These are phyloP conservation scores for Scaptomyza parva DNA, from an alignment of 2,888 invertebrate genomes.

Conservation along the genomic window DNA sequence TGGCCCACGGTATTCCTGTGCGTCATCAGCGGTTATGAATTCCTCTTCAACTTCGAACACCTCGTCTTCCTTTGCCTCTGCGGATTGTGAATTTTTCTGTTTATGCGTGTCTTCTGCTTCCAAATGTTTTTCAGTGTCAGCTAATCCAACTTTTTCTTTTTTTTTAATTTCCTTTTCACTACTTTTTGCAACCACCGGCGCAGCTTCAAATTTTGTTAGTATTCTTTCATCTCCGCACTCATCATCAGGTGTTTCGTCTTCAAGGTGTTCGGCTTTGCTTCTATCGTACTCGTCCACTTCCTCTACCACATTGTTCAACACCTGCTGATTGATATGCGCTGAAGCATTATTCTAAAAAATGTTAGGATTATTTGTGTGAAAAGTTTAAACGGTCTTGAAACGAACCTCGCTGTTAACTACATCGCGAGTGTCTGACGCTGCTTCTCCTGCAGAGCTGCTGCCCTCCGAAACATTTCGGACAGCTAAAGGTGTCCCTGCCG, in stretches of 20 bases:
- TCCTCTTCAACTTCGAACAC: slow-evolving; percentile 58
- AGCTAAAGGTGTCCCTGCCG: neutral
- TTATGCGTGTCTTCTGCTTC: slow-evolving; percentile 26
- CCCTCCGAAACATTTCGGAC: slow-evolving; percentile 22
- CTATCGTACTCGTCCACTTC: slow-evolving; percentile 39
- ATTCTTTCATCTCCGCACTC: slow-evolving; percentile 30
- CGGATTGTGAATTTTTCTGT: slow-evolving; percentile 12
- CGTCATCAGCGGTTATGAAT: slow-evolving; percentile 65
- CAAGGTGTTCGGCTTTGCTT: slow-evolving; percentile 65
- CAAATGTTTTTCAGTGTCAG: slow-evolving; percentile 12
- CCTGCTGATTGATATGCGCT: slow-evolving; percentile 12
- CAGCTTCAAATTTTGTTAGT: slow-evolving; percentile 12
- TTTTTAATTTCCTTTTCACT: slow-evolving; percentile 20
- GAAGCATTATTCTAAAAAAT: slow-evolving; percentile 44
- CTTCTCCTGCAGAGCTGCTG: slow-evolving; percentile 11
- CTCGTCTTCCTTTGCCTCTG: slow-evolving; percentile 32
- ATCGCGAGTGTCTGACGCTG: slow-evolving; percentile 18
- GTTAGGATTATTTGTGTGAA: slow-evolving; percentile 30
- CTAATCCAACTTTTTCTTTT: slow-evolving; percentile 18
- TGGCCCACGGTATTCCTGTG: slow-evolving; percentile 27
- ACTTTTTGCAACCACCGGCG: slow-evolving; percentile 3
- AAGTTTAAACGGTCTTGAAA: slow-evolving; percentile 13
- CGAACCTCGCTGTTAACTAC: slow-evolving; percentile 62
- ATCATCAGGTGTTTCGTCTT: slow-evolving; percentile 49
- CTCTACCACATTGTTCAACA: neutral